A percentile compares a stretch with the other conserved stretches of the same genome.
Conservation (phyloP, 2,888 invertebrate species). For the Noctua fimbriata region DNA sequence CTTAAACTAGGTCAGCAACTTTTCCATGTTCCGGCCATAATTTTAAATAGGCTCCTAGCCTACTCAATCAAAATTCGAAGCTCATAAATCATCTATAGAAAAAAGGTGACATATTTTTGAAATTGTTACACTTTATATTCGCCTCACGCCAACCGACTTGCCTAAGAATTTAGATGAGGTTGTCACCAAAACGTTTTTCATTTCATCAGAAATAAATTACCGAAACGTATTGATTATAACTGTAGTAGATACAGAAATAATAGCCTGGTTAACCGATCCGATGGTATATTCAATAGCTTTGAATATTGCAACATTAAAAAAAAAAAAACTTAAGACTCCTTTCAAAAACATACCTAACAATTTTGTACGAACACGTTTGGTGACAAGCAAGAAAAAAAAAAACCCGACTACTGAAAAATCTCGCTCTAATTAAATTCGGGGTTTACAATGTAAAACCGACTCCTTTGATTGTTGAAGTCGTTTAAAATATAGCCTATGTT, state of each 20-base stretch:
- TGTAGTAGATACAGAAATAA: background rate
- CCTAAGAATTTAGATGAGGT: constrained; percentile 57
- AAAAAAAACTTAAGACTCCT: background rate
- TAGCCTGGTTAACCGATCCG: background rate
- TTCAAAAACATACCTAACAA: background rate
- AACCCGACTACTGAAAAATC: no score
- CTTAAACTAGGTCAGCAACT: background rate
- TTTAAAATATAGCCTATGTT: no score
- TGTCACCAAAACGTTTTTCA: constrained; percentile 46
- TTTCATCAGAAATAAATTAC: constrained; percentile 35
- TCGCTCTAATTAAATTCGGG: no score
- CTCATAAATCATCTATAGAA: constrained; percentile 54
- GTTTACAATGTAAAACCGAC: no score
- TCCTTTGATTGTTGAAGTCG: no score
- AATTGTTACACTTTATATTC: constrained; percentile 55
- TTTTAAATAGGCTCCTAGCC: constrained; percentile 10
- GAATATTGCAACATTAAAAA: background rate
- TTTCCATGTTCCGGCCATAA: background rate
- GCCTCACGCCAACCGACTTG: constrained; percentile 25
- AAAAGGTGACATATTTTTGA: constrained; percentile 48
- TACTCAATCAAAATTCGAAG: constrained; percentile 39
- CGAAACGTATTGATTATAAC: constrained; percentile 46
- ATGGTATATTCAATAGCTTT: background rate
- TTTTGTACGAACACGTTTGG: background rate
- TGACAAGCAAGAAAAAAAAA: background rate